Evolutionary conservation across 2,888 invertebrate genomes (phyloP).

Genomic region (Saturnia pavonia): DNA sequence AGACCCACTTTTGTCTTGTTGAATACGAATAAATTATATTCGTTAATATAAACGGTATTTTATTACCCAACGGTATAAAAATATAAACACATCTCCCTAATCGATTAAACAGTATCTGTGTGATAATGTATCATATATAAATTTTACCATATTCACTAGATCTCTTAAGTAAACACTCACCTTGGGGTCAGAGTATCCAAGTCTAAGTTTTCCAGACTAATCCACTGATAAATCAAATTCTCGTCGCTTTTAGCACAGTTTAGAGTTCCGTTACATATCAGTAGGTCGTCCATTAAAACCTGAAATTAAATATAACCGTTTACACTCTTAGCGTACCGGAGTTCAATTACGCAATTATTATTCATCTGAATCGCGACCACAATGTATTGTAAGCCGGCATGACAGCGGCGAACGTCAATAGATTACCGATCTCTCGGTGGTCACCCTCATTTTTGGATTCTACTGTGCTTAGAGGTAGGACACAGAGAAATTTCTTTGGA

Average conservation of each 20-base stretch:
- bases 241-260: conserved; percentile 66
- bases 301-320: conserved; percentile 43
- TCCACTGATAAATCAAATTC: conserved; percentile 59
- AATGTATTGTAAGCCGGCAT: too few relatives aligned
- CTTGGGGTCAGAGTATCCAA: conserved; percentile 58
- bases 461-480: too few relatives aligned
- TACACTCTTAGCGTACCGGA: not conserved
- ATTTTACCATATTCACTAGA: not conserved
- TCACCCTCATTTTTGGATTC: too few relatives aligned
- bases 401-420: too few relatives aligned
- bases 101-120: not conserved
- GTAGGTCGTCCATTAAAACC: conserved; percentile 90
- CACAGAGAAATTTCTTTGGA: too few relatives aligned
- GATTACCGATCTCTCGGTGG: too few relatives aligned
- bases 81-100: not conserved
- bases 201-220: conserved; percentile 65
- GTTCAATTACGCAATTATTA: not conserved
- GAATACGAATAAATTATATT: too few relatives aligned
- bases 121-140: not conserved
- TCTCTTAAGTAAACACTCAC: conserved; percentile 42
- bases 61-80: too few relatives aligned
- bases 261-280: conserved; percentile 89
- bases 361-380: too few relatives aligned
- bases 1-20: too few relatives aligned
- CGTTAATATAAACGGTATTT: too few relatives aligned